Evolutionary conservation across 1,140 invertebrate species (phyloP), one percentile per base, ranked within the genome.

Genomic region (Trachelipus rathkii): DNA sequence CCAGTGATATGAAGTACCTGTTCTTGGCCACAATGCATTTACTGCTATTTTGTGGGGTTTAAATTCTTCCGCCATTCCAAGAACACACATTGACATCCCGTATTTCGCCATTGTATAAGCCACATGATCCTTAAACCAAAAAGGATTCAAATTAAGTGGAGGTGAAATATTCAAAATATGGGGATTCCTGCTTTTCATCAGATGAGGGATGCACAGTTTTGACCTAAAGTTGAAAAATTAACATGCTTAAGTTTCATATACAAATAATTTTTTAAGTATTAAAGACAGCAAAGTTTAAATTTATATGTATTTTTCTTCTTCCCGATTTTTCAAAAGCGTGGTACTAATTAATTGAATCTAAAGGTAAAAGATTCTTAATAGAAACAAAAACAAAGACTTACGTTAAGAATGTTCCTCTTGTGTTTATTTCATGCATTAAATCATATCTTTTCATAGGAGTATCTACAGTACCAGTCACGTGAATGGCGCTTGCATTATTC

Each of bases 71-170:
- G 94, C 88, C 95, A 98, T 97, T 46, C 97, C 96, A 13, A 99
- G 86, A 0, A 94, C 95, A 86, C 96, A 98, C 94, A 99, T 95
- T 0, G 95, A 97, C 97, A 99, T 99, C 19, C 97, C 97, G 84
- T 96, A 99, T 83, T 99, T 99, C 0, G 97, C 93, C 90, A 98
- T 98, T 0, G 97, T 98, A 84, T 99, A 99, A 0, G 95, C 96
- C 71, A 97, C 91, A 87, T 99, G 93, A 82, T 92, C 89, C 73
- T 90, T 89, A 84, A 99, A 99, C 96, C 97, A 99, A 81, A 89
- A 86, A 0, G 93, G 89, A 79, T 91, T 89, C 90, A 99, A 89
- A 83, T 92, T 95, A 11, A 99, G 85, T 1, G 97, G 97, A 21
- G 97, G 97, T 76, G 94, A 96, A 10, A 99, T 87, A 85, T 98